Evolutionary conservation across 2,113 vertebrate genomes (phyloP), one percentile per base, ranked within the genome.

Genomic region (Pedionomus torquatus): DNA sequence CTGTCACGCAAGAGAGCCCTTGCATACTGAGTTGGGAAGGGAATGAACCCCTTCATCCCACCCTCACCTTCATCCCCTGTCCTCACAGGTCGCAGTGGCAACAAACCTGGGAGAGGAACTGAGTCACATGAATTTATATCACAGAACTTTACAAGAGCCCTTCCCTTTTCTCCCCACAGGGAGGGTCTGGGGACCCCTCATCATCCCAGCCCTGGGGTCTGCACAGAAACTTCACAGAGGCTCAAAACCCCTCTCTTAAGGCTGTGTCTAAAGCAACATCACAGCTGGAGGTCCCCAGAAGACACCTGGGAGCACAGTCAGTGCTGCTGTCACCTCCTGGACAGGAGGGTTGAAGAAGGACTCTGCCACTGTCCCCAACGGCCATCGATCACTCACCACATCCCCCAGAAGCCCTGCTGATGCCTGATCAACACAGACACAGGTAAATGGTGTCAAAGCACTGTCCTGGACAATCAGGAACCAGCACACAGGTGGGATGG

Each of bases 291-390:
- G 28, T 55, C 26, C 21, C 70, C n/a, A 71, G 31, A 64, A 80
- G 39, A 93, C 41, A 74, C 13, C 37, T 18, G 44, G 35, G 81
- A 48, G 52, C 60, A 65, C 70, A 30, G 15, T 5, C 52, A 43
- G 39, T 54, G 54, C 79, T 90, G 58, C 74, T 74, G 83, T 89
- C 72, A 83, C 37, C 52, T 89, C 57, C 52, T 54, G 63, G 33
- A 28, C 57, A 54, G 68, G 24, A 60, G 43, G 43, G 48, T 9
- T 64, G 39, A 71, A 43, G 65, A 26, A 77, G 21, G 31, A 2
- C 25, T 30, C 57, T 74, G 74, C 13, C 49, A 46, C 16, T 5
- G 25, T 43, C 46, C 71, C 25, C 28, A 35, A 1, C n/a, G 65
- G 23, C 37, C 33, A 8, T 28, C 69, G 8, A 9, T 37, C 46